phyloP scores from a whole-genome alignment of 2,888 invertebrate genomes.

The Papilio gigon region DNA sequence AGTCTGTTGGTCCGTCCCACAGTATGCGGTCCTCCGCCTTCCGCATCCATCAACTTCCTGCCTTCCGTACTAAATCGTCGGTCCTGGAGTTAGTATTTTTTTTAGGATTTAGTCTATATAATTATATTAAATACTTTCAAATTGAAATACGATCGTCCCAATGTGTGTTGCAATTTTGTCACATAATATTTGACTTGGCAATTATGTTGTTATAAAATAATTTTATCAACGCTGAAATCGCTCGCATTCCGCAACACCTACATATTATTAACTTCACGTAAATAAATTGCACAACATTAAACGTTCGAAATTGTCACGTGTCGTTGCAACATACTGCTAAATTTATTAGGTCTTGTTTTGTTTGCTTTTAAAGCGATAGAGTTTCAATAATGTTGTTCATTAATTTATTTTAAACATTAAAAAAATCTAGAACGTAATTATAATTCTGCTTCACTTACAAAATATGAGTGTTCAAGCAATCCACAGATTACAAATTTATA shows the following conservation, averaged over 20 bases:
- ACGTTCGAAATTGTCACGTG: conserved; percentile 5
- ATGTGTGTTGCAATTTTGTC: background rate
- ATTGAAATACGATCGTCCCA: background rate
- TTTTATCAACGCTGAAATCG: background rate
- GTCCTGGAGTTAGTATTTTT: too few relatives aligned
- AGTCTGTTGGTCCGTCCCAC: too few relatives aligned
- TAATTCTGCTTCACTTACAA: background rate
- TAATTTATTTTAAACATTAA: background rate
- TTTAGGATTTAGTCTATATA: too few relatives aligned
- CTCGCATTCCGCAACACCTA: background rate
- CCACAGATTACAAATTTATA: background rate
- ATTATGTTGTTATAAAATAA: background rate
- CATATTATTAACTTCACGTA: conserved; percentile 1
- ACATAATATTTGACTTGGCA: background rate
- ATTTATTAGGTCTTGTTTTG: background rate
- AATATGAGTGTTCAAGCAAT: background rate
- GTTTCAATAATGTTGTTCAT: background rate
- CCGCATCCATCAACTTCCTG: too few relatives aligned
- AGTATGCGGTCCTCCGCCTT: too few relatives aligned
- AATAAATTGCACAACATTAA: conserved; percentile 7
- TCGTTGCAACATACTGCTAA: conserved; percentile 5
- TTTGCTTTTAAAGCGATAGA: background rate
- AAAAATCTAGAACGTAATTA: background rate
- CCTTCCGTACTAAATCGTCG: too few relatives aligned
- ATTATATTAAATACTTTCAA: too few relatives aligned